Percentiles rank a stretch among this genome's conserved stretches.
Evolutionary conservation across 2,888 invertebrate genomes (phyloP).

Genomic region (Scelioninae gen. 2): DNA sequence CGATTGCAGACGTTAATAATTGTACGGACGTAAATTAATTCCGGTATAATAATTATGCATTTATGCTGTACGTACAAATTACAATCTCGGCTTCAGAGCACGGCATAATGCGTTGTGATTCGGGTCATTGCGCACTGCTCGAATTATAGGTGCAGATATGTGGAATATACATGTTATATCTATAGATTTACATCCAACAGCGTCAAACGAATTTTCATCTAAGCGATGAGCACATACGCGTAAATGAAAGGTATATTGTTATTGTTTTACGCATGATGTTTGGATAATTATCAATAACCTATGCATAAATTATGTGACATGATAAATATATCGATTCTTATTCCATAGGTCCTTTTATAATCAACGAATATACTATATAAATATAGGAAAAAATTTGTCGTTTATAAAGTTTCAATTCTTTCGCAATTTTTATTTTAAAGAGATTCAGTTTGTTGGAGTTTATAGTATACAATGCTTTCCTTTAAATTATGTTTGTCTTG

Average conservation of each 20-base stretch:
- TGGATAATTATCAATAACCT: not conserved
- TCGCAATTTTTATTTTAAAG: too few species aligned
- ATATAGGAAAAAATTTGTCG: too few species aligned
- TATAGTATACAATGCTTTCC: too few species aligned
- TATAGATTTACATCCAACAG: conserved; percentile 49
- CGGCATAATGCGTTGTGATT: conserved; percentile 70
- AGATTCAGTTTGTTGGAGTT: too few species aligned
- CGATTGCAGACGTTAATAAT: conserved; percentile 66
- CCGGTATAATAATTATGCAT: conserved; percentile 70
- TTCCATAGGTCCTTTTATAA: too few species aligned
- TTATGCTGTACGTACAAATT: conserved; percentile 70
- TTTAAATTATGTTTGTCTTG: too few species aligned
- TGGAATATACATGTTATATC: conserved; percentile 35
- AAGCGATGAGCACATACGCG: conserved; percentile 13
- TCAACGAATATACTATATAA: too few species aligned
- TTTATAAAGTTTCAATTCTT: too few species aligned
- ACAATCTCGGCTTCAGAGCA: conserved; percentile 67
- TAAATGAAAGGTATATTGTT: conserved; percentile 14
- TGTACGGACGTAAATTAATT: conserved; percentile 68
- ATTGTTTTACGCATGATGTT: not conserved
- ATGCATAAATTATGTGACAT: too few species aligned
- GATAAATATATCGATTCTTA: too few species aligned
- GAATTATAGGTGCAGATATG: conserved; percentile 57
- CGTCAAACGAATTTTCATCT: conserved; percentile 45
- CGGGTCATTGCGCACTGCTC: conserved; percentile 66